A percentile compares a stretch with the other conserved stretches of the same genome.
Evolutionary conservation across 2,797 vertebrate species (phyloP).

Genomic region (Oryzias dopingdopingensis): DNA sequence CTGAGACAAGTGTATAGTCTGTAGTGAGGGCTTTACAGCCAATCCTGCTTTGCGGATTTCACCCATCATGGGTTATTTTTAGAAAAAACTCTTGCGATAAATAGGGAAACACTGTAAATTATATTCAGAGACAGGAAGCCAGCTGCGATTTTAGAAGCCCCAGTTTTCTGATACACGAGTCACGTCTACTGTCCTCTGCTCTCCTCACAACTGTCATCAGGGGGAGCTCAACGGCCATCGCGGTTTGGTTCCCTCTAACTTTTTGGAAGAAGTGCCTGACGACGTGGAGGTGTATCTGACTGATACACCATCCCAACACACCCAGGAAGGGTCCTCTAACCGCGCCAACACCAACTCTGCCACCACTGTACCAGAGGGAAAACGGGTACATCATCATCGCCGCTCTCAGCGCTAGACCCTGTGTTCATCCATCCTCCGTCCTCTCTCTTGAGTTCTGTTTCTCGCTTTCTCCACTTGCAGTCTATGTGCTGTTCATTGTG

Average conservation of each 20-base stretch:
- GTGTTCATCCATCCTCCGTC: slow-evolving; percentile 79
- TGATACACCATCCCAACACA: slow-evolving; percentile 82
- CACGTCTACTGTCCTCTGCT: neutral
- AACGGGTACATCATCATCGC: slow-evolving; percentile 88
- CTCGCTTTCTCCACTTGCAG: slow-evolving; percentile 74
- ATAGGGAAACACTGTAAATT: too few species aligned
- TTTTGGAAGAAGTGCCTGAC: slow-evolving; percentile 99
- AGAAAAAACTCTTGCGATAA: too few species aligned
- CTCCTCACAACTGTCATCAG: slow-evolving; percentile 55
- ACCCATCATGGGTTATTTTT: too few species aligned
- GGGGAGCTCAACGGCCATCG: slow-evolving; percentile 95
- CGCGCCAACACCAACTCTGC: slow-evolving; percentile 53
- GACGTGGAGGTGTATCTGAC: slow-evolving; percentile 97
- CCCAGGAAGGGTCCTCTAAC: slow-evolving; percentile 77
- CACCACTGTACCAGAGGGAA: slow-evolving; percentile 79
- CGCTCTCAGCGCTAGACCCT: slow-evolving; percentile 77
- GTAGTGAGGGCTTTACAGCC: too few species aligned
- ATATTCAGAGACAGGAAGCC: too few species aligned
- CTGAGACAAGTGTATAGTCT: too few species aligned
- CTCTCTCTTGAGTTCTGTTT: slow-evolving; percentile 77
- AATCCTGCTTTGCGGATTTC: too few species aligned
- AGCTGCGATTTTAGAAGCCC: too few species aligned
- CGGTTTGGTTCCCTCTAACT: slow-evolving; percentile 96
- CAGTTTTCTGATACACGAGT: too few species aligned
- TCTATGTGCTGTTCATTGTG: slow-evolving; percentile 78